phyloP scores from a whole-genome alignment of 2,888 invertebrate genomes.

The Artemia sp. region DNA sequence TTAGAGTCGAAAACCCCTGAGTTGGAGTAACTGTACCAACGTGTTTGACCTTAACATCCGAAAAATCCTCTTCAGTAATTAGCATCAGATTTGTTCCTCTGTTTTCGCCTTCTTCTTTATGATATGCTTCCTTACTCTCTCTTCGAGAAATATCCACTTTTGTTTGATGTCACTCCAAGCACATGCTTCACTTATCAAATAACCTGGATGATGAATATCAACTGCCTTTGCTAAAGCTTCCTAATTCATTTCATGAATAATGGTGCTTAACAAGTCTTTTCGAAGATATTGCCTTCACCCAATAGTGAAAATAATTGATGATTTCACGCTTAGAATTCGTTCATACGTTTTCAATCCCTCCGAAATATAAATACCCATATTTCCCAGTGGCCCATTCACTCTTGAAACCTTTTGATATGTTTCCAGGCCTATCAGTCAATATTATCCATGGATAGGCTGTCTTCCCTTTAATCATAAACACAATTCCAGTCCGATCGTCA shows the following conservation, averaged over 20 bases:
- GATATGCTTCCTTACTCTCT: slow-evolving; percentile 66
- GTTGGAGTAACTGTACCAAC: slow-evolving; percentile 45
- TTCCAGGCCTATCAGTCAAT: slow-evolving; percentile 75
- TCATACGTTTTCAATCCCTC: slow-evolving; percentile 96
- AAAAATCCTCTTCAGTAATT: slow-evolving; percentile 57
- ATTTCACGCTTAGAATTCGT: slow-evolving; percentile 68
- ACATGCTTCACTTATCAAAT: slow-evolving; percentile 90
- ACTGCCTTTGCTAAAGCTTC: slow-evolving; percentile 50
- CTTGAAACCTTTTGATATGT: slow-evolving; percentile 62
- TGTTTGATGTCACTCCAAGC: slow-evolving; percentile 71
- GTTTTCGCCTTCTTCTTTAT: slow-evolving; percentile 74
- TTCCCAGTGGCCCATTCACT: slow-evolving; percentile 93
- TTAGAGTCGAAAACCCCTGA: slow-evolving; percentile 91
- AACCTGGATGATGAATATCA: slow-evolving; percentile 75
- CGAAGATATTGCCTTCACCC: slow-evolving; percentile 64
- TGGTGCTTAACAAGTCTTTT: slow-evolving; percentile 54
- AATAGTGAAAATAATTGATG: slow-evolving; percentile 76
- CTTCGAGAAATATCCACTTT: slow-evolving; percentile 74
- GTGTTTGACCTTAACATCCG: slow-evolving; percentile 36
- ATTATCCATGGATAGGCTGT: slow-evolving; percentile 62
- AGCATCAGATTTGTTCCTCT: slow-evolving; percentile 73
- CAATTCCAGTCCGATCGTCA: slow-evolving; percentile 73
- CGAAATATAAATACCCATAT: slow-evolving; percentile 66
- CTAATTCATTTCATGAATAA: slow-evolving; percentile 40
- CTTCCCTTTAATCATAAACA: slow-evolving; percentile 54